phyloP scores from a whole-genome alignment of 2,888 invertebrate genomes.

The Ectemnius cavifrons region DNA sequence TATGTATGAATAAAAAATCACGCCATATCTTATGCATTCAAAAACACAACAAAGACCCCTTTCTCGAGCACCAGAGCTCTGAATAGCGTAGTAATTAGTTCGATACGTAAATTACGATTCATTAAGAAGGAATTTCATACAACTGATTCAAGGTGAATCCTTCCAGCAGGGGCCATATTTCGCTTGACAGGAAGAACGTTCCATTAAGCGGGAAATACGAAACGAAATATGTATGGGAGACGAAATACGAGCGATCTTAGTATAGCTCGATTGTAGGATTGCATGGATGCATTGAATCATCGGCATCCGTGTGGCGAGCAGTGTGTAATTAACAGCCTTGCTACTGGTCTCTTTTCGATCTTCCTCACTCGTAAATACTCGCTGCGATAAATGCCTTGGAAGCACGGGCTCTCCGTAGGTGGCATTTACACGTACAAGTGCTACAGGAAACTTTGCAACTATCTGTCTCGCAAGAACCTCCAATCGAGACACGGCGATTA shows the following conservation, averaged over 20 bases:
- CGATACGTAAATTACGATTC: no score
- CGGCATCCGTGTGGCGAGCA: constrained; percentile 36
- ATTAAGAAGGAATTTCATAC: constrained; percentile 13
- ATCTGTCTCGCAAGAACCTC: no score
- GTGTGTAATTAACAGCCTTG: constrained; percentile 57
- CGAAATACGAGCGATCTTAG: constrained; percentile 21
- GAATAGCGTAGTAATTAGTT: no score
- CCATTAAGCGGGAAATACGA: constrained; percentile 16
- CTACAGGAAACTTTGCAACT: no score
- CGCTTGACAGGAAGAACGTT: constrained; percentile 21
- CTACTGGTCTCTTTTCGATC: constrained; percentile 50
- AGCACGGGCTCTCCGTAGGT: constrained; percentile 12
- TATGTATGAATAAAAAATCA: no score
- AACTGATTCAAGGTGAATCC: constrained; percentile 14
- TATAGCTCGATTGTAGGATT: constrained; percentile 24
- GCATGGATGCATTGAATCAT: constrained; percentile 43
- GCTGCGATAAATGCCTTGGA: constrained; percentile 46
- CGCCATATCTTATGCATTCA: no score
- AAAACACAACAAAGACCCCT: no score
- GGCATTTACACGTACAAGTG: constrained; percentile 2
- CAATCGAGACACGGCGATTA: no score
- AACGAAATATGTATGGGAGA: background rate
- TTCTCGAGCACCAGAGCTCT: no score
- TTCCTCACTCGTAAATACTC: constrained; percentile 32
- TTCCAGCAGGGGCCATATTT: constrained; percentile 13